Conservation (phyloP, 2,888 invertebrate species). For the Tenthredo scrophulariae region DNA sequence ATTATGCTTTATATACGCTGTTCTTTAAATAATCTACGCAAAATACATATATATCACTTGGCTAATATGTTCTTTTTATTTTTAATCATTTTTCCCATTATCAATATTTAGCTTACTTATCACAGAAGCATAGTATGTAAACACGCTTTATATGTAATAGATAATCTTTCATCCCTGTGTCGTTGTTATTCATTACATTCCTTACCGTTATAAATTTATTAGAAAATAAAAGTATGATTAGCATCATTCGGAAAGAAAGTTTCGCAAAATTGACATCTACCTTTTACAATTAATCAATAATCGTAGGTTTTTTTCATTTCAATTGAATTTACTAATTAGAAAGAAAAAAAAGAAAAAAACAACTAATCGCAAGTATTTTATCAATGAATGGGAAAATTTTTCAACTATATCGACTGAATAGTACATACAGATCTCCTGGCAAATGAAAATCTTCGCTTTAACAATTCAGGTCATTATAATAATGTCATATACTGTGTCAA, state of each 20-base stretch:
- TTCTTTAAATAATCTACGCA: background rate
- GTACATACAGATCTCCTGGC: constrained; percentile 20
- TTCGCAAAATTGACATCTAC: background rate
- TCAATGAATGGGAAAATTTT: background rate
- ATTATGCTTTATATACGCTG: background rate
- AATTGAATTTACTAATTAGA: background rate
- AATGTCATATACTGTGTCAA: background rate
- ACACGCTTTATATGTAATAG: constrained; percentile 10
- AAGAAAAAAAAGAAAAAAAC: background rate
- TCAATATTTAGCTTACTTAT: constrained; percentile 13
- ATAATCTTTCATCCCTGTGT: background rate
- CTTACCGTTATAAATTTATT: background rate
- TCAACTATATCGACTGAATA: background rate
- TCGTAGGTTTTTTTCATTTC: background rate
- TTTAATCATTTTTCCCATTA: background rate
- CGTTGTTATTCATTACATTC: background rate
- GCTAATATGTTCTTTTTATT: background rate
- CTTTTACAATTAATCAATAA: background rate
- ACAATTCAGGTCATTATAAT: constrained; percentile 30
- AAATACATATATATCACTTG: background rate
- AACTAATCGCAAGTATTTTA: background rate
- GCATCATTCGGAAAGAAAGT: background rate
- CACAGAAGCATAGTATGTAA: constrained; percentile 15
- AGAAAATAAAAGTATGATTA: background rate
- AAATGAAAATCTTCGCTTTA: constrained; percentile 6